Conservation (phyloP, 2,888 invertebrate species). For the Xanthia icteritia region DNA sequence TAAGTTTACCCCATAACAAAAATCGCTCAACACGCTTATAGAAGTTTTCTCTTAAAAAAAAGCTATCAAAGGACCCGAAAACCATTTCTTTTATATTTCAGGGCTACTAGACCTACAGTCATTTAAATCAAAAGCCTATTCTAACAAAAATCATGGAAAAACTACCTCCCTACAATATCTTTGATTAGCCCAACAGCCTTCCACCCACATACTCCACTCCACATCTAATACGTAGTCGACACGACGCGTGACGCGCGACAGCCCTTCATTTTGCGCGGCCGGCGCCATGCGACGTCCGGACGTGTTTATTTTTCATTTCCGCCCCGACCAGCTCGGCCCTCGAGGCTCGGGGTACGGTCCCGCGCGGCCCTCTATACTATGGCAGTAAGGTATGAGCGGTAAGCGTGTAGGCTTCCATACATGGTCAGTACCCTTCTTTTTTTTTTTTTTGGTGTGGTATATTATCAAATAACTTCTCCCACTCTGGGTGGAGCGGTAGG, state of each 20-base stretch:
- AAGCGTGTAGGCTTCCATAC: conserved; percentile 26
- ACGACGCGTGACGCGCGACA: conserved; percentile 68
- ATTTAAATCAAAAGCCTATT: neutral
- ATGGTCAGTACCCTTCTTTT: too few relatives aligned
- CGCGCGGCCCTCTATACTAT: conserved; percentile 68
- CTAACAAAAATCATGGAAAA: conserved; percentile 16
- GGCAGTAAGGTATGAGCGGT: conserved; percentile 33
- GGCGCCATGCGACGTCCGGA: conserved; percentile 85
- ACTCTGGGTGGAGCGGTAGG: too few relatives aligned
- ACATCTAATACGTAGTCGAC: conserved; percentile 50
- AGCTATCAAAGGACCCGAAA: too few relatives aligned
- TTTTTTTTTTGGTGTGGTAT: too few relatives aligned
- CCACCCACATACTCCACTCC: conserved; percentile 26
- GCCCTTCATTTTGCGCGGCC: conserved; percentile 84
- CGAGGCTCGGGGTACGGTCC: conserved; percentile 72
- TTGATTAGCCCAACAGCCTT: conserved; percentile 35
- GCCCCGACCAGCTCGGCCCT: conserved; percentile 80
- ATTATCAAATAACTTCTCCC: too few relatives aligned
- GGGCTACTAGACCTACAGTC: neutral
- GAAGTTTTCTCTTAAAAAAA: too few relatives aligned
- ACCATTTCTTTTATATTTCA: too few relatives aligned
- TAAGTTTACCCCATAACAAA: too few relatives aligned
- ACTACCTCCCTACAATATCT: conserved; percentile 12
- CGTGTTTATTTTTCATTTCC: conserved; percentile 91
- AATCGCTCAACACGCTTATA: too few relatives aligned